Conservation (phyloP, 2,797 vertebrate genomes). For the Esox lucius region DNA sequence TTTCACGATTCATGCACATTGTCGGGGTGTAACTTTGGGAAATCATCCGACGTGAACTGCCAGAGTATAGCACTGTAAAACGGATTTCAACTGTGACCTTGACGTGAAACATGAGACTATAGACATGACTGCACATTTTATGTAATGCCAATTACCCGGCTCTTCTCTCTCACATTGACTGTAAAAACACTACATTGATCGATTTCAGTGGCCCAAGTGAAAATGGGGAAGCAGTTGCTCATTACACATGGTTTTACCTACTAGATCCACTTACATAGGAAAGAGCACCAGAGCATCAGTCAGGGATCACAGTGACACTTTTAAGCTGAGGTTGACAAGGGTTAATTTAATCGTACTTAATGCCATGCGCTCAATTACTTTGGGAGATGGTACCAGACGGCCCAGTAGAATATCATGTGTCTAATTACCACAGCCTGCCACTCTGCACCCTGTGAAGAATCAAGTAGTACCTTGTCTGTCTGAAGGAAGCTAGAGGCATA, state of each 20-base stretch:
- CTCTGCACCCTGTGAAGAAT: background rate
- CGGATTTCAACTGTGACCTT: background rate
- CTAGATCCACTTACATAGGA: background rate
- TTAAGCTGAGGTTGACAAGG: slow-evolving; percentile 5
- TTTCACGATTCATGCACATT: background rate
- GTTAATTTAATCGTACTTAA: slow-evolving; percentile 3
- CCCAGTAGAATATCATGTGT: background rate
- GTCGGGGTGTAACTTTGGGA: background rate
- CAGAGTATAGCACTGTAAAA: background rate
- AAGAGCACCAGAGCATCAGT: slow-evolving; percentile 1
- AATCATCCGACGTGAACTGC: background rate
- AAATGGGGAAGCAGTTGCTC: background rate
- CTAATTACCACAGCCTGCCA: background rate
- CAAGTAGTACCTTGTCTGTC: background rate
- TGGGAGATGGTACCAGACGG: slow-evolving; percentile 5
- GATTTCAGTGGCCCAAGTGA: background rate
- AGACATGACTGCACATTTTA: slow-evolving; percentile 1
- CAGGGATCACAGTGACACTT: background rate
- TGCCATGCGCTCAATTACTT: slow-evolving; percentile 1
- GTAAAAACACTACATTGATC: background rate
- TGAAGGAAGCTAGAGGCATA: background rate
- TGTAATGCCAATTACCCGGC: background rate
- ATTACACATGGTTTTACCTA: background rate
- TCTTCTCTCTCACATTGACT: background rate
- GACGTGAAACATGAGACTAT: background rate